These are phyloP conservation scores for Platyura marginata DNA, from an alignment of 1,140 invertebrate species.

Conservation along the genomic window DNA sequence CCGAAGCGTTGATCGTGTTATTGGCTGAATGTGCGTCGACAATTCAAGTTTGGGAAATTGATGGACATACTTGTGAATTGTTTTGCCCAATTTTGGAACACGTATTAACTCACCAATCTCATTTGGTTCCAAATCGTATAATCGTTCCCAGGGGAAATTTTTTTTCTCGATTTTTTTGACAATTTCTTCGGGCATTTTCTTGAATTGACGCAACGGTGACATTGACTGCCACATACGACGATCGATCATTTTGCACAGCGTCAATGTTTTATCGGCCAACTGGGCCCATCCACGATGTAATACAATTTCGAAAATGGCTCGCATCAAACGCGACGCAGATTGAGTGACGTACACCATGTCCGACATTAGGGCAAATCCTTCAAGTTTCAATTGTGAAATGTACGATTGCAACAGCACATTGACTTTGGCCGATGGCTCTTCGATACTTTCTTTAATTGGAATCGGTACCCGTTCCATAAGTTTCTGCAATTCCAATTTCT, in stretches of 20 bases:
- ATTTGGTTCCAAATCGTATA: slow-evolving; percentile 92
- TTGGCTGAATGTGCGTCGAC: slow-evolving; percentile 92
- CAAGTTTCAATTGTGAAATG: slow-evolving; percentile 94
- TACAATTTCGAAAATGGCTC: slow-evolving; percentile 96
- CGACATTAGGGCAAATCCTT: slow-evolving; percentile 95
- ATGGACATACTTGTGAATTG: slow-evolving; percentile 94
- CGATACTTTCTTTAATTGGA: slow-evolving; percentile 97
- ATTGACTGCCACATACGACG: slow-evolving; percentile 99
- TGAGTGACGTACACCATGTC: slow-evolving; percentile 99
- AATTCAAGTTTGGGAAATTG: slow-evolving; percentile 93
- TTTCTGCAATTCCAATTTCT: slow-evolving; percentile 94
- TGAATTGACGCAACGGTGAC: slow-evolving; percentile 94
- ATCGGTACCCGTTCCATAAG: slow-evolving; percentile 96
- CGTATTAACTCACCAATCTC: slow-evolving; percentile 95
- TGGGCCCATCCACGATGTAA: slow-evolving; percentile 87
- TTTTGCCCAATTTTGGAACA: slow-evolving; percentile 91
- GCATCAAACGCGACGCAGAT: slow-evolving; percentile 83
- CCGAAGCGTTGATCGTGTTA: slow-evolving; percentile 82
- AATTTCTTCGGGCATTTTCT: slow-evolving; percentile 95
- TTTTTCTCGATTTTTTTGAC: slow-evolving; percentile 98
- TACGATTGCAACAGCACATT: slow-evolving; percentile 89
- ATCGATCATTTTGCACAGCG: slow-evolving; percentile 98
- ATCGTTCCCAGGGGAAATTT: slow-evolving; percentile 79
- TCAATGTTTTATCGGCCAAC: slow-evolving; percentile 85
- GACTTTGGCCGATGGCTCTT: slow-evolving; percentile 95